Evolutionary conservation across 2,113 vertebrate genomes (phyloP).

Genomic region (Anthoscopus minutus): DNA sequence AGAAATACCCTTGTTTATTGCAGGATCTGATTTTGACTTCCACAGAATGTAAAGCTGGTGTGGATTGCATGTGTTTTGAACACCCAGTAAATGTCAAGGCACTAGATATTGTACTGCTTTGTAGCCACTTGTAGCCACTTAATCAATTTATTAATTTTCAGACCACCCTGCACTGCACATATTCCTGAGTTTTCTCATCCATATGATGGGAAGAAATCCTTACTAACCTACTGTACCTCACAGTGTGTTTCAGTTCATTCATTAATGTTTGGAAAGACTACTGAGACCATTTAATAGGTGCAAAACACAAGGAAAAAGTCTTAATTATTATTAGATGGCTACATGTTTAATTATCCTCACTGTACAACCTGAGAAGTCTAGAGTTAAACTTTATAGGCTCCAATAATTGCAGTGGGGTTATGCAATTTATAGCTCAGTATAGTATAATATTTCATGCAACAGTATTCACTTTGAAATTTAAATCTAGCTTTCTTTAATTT

Average conservation of each 20-base stretch:
- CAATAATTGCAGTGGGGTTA: neutral
- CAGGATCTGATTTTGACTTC: neutral
- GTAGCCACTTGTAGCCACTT: neutral
- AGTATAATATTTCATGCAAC: conserved; percentile 42
- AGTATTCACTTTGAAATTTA: conserved; percentile 61
- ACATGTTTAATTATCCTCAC: conserved; percentile 9
- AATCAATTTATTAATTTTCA: neutral
- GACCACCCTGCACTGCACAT: neutral
- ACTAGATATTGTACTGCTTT: neutral
- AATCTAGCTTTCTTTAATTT: conserved; percentile 59
- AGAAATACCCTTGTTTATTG: neutral
- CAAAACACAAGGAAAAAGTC: neutral
- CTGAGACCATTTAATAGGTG: neutral
- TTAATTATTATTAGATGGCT: neutral
- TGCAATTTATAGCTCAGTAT: neutral
- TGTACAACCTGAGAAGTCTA: neutral
- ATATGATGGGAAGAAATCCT: neutral
- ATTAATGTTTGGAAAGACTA: neutral
- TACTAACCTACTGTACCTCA: neutral
- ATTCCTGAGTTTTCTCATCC: neutral
- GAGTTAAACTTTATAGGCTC: conserved; percentile 32
- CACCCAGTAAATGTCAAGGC: neutral
- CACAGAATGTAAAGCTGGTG: neutral
- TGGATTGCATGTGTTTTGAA: neutral
- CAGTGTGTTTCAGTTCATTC: neutral